phyloP scores from a whole-genome alignment of 2,888 invertebrate genomes.

The Drosophila melanosoma region DNA sequence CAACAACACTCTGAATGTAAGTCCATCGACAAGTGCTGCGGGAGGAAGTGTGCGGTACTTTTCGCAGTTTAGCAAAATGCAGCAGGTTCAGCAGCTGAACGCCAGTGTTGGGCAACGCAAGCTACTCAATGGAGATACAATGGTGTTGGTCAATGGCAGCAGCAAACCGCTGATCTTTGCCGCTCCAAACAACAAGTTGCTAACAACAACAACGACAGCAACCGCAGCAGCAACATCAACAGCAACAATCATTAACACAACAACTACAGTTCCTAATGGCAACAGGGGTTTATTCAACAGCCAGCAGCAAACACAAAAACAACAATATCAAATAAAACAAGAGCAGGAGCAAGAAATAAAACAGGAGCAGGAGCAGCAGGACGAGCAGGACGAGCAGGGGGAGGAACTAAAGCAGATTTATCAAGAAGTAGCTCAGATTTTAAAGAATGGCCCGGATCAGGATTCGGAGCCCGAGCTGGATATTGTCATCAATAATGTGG shows the following conservation, averaged over 20 bases:
- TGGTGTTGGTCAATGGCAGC: conserved; percentile 60
- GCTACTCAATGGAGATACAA: conserved; percentile 60
- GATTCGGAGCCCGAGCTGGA: conserved; percentile 92
- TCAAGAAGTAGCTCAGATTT: no score
- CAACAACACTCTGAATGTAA: conserved; percentile 13
- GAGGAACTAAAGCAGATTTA: neutral
- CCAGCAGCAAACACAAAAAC: conserved; percentile 19
- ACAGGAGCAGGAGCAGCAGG: conserved; percentile 86
- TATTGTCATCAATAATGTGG: conserved; percentile 97
- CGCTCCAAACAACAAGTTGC: conserved; percentile 21
- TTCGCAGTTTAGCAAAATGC: conserved; percentile 74
- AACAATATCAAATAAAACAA: conserved; percentile 9
- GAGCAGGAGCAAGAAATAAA: conserved; percentile 36
- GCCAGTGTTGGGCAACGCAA: conserved; percentile 55
- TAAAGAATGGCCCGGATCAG: conserved; percentile 1
- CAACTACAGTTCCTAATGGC: conserved; percentile 14
- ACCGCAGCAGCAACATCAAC: conserved; percentile 19
- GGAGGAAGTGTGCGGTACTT: conserved; percentile 72
- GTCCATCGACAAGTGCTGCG: conserved; percentile 31
- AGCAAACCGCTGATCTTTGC: conserved; percentile 55
- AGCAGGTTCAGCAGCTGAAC: conserved; percentile 43
- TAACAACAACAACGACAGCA: conserved; percentile 21
- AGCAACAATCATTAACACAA: neutral
- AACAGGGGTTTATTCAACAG: conserved; percentile 6
- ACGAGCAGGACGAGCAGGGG: conserved; percentile 82